Evolutionary conservation across 2,113 vertebrate genomes (phyloP).

Genomic region (Centropus unirufus): DNA sequence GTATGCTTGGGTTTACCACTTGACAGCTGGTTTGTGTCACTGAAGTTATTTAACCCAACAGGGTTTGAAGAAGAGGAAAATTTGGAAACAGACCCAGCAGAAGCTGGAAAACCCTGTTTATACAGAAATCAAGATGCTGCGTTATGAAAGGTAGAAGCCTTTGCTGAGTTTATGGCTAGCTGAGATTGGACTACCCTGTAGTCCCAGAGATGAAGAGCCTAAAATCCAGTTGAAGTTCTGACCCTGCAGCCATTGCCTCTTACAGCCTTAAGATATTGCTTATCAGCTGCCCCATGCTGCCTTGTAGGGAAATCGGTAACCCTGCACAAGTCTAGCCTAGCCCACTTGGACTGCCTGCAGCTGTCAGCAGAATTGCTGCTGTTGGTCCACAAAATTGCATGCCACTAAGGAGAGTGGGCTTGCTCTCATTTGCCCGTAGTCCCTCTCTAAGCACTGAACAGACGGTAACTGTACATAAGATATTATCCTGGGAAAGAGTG

Average conservation of each 20-base stretch:
- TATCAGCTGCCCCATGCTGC: neutral
- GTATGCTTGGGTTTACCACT: neutral
- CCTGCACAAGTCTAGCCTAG: neutral
- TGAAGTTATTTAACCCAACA: neutral
- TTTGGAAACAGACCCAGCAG: neutral
- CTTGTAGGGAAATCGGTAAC: neutral
- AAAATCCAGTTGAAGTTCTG: neutral
- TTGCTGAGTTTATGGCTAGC: neutral
- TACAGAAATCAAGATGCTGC: neutral
- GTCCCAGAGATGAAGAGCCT: neutral
- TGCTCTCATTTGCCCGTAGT: neutral
- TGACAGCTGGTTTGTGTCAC: neutral
- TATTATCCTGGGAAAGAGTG: neutral
- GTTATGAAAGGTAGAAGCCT: neutral
- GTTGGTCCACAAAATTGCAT: neutral
- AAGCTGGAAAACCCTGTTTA: neutral
- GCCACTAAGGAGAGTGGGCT: neutral
- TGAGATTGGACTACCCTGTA: neutral
- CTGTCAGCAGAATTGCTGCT: neutral
- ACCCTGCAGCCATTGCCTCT: neutral
- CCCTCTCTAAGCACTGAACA: neutral
- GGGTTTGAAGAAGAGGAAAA: neutral
- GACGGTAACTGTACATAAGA: neutral
- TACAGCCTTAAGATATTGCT: neutral
- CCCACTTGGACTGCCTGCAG: neutral